Evolutionary conservation across 2,113 vertebrate genomes (phyloP).

Genomic region (Diadophis punctatus): DNA sequence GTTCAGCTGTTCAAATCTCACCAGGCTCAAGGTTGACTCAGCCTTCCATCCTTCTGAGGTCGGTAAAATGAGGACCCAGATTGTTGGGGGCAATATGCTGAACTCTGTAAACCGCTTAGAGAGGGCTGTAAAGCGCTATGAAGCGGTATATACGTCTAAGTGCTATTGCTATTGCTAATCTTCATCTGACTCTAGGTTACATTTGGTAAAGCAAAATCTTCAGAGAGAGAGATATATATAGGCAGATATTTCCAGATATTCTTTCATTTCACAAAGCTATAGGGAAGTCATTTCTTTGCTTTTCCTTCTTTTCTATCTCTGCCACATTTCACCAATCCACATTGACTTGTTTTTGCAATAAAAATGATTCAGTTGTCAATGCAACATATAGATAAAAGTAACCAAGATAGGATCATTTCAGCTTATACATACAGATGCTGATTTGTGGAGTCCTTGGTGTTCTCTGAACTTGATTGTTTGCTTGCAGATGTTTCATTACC

Average conservation of each 20-base stretch:
- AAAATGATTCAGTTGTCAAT: neutral
- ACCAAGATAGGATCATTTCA: neutral
- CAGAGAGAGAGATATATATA: neutral
- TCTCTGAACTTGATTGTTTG: neutral
- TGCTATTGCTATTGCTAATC: no score
- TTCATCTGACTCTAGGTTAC: neutral
- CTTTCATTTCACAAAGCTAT: neutral
- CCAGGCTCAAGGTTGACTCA: no score
- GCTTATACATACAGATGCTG: neutral
- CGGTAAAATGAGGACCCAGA: no score
- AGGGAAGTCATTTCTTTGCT: neutral
- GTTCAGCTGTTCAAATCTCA: no score
- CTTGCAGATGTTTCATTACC: neutral
- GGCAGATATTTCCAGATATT: no score
- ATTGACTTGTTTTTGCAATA: neutral
- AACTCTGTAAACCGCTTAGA: no score
- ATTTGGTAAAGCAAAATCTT: neutral
- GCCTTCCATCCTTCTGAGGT: no score
- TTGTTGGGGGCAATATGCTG: no score
- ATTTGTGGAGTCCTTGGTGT: neutral
- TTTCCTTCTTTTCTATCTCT: neutral
- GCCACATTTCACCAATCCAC: neutral
- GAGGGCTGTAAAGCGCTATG: no score
- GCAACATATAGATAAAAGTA: neutral
- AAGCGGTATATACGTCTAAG: no score